Conservation (phyloP, 2,113 vertebrate genomes). For the Piliocolobus tephrosceles region DNA sequence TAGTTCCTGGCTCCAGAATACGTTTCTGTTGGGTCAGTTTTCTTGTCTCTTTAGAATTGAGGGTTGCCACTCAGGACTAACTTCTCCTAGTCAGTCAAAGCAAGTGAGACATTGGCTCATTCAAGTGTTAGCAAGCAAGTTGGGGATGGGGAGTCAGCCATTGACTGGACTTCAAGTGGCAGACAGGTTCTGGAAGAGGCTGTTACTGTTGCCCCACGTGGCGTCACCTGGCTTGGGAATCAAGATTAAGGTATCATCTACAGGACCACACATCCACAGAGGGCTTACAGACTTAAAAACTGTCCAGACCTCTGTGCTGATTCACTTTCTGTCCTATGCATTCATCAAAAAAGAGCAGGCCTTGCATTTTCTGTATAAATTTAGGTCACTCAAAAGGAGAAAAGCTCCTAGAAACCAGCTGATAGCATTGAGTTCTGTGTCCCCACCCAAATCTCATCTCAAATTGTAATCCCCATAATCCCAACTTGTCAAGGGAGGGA, state of each 20-base stretch:
- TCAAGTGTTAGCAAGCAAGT: not conserved
- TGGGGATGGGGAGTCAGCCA: not conserved
- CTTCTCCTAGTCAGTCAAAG: not conserved
- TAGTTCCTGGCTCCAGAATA: not conserved
- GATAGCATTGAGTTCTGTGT: no score
- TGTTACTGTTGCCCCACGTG: not conserved
- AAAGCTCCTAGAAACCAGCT: not conserved
- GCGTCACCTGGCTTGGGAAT: not conserved
- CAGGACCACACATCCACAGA: not conserved
- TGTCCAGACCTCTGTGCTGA: accelerated
- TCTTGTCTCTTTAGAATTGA: not conserved
- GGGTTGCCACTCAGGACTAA: not conserved
- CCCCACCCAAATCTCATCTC: no score
- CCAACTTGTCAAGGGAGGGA: no score
- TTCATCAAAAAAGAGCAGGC: not conserved
- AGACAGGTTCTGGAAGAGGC: not conserved
- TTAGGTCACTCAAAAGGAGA: not conserved
- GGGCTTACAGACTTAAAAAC: not conserved
- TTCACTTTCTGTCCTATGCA: not conserved
- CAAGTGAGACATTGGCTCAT: not conserved
- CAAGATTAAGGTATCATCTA: no score
- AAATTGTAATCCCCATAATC: no score
- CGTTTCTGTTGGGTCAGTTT: not conserved
- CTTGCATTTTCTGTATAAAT: not conserved
- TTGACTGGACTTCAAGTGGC: not conserved